These are phyloP conservation scores for Eupithecia tripunctaria DNA, from an alignment of 2,888 invertebrate genomes.

Conservation along the genomic window DNA sequence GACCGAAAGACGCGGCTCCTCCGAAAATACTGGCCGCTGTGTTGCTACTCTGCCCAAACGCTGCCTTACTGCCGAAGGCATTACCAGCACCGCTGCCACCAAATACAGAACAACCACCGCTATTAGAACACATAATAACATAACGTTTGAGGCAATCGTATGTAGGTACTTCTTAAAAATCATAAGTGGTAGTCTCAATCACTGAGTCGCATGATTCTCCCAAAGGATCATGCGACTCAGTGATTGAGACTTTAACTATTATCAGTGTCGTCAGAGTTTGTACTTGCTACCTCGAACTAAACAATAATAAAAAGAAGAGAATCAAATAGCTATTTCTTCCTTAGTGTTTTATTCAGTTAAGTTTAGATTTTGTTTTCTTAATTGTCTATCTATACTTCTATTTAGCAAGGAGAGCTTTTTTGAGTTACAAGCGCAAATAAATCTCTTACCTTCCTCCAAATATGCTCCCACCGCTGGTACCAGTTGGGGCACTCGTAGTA, in stretches of 20 bases:
- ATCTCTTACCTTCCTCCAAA: constrained; percentile 70
- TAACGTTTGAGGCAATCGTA: background rate
- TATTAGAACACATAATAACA: constrained; percentile 45
- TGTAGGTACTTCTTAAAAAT: background rate
- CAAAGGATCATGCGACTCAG: background rate
- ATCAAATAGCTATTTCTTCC: background rate
- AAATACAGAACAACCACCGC: constrained; percentile 66
- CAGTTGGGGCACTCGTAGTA: constrained; percentile 66
- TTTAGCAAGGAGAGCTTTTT: background rate
- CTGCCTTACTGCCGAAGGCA: constrained; percentile 69
- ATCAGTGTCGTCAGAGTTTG: background rate
- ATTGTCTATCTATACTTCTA: background rate
- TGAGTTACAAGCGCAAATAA: background rate
- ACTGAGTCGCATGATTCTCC: too few species aligned
- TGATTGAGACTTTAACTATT: background rate
- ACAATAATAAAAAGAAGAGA: background rate
- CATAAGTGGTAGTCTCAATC: background rate
- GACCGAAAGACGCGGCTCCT: constrained; percentile 59
- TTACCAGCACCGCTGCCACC: constrained; percentile 51
- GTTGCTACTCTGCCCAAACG: constrained; percentile 69
- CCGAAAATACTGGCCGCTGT: constrained; percentile 69
- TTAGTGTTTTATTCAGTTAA: background rate
- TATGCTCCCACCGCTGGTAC: constrained; percentile 64
- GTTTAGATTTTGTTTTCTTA: background rate
- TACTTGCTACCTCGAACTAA: background rate